phyloP scores from a whole-genome alignment of 2,113 vertebrate species.

The Arizona elegans region DNA sequence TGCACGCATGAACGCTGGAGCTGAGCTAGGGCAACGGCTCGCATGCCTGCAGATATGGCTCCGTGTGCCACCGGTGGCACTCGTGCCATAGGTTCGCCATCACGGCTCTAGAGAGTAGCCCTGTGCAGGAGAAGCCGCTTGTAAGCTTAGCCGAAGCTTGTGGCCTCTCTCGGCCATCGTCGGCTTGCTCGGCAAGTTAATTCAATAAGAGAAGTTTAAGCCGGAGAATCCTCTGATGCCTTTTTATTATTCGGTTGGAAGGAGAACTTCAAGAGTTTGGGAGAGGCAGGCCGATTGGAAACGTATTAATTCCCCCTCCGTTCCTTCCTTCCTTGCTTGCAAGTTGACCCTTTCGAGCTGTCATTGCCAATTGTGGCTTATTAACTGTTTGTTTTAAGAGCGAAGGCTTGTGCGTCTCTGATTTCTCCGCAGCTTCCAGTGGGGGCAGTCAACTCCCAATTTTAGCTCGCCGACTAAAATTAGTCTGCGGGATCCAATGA shows the following conservation, averaged over 20 bases:
- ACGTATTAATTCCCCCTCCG: not conserved
- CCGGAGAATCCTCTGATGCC: not conserved
- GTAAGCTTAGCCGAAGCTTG: too few relatives aligned
- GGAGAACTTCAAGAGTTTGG: not conserved
- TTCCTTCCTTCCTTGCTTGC: not conserved
- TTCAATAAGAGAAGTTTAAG: not conserved
- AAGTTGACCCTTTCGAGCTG: not conserved
- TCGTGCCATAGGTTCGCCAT: too few relatives aligned
- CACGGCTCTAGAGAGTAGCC: not conserved
- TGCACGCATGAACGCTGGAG: too few relatives aligned
- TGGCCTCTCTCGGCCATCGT: not conserved
- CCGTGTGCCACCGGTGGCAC: too few relatives aligned
- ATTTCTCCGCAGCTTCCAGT: rapidly evolving
- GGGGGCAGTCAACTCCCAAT: slow-evolving; percentile 13
- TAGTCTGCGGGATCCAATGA: not conserved
- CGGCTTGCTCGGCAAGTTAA: not conserved
- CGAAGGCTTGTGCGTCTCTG: rapidly evolving
- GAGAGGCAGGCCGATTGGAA: rapidly evolving
- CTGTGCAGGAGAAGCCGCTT: rapidly evolving
- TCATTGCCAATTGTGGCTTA: not conserved
- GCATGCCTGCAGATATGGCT: too few relatives aligned
- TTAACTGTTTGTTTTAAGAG: not conserved
- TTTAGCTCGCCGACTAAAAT: not conserved
- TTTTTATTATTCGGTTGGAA: not conserved
- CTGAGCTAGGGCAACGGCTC: too few relatives aligned